Evolutionary conservation across 2,113 vertebrate species (phyloP).

Genomic region (Psilopsiagon aymara): DNA sequence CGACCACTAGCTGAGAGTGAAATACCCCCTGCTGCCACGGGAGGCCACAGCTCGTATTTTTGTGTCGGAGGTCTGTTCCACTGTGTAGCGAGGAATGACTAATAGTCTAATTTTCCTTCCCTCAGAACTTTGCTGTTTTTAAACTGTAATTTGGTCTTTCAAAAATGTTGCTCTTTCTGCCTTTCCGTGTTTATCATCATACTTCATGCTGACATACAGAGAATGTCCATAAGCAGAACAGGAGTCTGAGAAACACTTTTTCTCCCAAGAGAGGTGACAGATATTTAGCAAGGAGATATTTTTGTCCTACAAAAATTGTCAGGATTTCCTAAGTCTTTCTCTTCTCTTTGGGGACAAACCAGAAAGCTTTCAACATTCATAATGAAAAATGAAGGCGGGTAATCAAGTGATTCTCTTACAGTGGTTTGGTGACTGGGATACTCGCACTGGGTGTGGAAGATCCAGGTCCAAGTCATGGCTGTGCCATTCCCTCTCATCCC

Average conservation of each 20-base stretch:
- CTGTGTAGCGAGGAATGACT: not conserved
- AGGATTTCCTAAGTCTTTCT: not conserved
- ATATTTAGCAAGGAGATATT: not conserved
- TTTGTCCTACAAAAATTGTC: not conserved
- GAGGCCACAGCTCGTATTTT: not conserved
- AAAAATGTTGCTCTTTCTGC: not conserved
- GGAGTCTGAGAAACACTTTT: not conserved
- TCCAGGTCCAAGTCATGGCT: accelerated
- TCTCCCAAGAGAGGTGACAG: not conserved
- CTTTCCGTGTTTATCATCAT: not conserved
- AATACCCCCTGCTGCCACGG: not conserved
- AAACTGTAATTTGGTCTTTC: not conserved
- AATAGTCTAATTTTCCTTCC: not conserved
- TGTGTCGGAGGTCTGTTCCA: not conserved
- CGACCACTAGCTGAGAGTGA: not conserved
- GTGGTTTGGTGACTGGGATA: not conserved
- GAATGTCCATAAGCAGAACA: not conserved
- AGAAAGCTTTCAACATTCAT: not conserved
- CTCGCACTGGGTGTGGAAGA: not conserved
- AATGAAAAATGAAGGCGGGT: not conserved
- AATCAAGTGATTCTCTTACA: not conserved
- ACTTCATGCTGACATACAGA: not conserved
- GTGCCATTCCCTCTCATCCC: not conserved
- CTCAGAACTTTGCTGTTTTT: not conserved
- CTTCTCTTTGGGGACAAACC: not conserved